phyloP scores from a whole-genome alignment of 2,113 vertebrate species.

The Podiceps cristatus region DNA sequence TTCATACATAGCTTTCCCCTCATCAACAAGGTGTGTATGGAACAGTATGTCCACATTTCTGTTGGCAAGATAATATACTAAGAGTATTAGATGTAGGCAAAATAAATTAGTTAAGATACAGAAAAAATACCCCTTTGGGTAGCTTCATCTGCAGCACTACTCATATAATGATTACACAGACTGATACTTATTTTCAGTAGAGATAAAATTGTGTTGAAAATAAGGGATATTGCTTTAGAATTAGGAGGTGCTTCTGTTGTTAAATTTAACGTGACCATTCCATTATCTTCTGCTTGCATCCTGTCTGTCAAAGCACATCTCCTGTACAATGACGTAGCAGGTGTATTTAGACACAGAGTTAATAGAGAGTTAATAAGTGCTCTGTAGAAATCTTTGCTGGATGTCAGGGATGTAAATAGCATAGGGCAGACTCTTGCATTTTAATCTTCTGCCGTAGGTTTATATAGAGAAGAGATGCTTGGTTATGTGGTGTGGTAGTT shows the following conservation, averaged over 20 bases:
- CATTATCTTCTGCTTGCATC: not conserved
- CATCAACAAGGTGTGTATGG: not conserved
- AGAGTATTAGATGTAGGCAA: not conserved
- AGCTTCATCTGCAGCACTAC: not conserved
- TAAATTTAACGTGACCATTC: not conserved
- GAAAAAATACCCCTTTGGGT: not conserved
- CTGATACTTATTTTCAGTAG: not conserved
- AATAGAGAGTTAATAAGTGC: not conserved
- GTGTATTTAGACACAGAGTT: not conserved
- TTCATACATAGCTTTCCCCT: not conserved
- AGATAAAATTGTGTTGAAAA: not conserved
- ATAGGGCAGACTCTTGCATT: not conserved
- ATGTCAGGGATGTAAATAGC: not conserved
- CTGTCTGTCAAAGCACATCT: not conserved
- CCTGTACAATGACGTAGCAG: not conserved
- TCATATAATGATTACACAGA: not conserved
- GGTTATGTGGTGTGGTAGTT: not conserved
- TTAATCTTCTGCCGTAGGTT: not conserved
- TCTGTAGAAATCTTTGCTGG: not conserved
- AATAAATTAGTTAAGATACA: not conserved
- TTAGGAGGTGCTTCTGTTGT: not conserved
- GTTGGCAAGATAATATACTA: not conserved
- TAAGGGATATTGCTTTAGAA: not conserved
- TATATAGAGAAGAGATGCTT: not conserved
- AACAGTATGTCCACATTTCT: not conserved